phyloP scores from a whole-genome alignment of 1,140 invertebrate genomes.

The Wiebesia pumilae region DNA sequence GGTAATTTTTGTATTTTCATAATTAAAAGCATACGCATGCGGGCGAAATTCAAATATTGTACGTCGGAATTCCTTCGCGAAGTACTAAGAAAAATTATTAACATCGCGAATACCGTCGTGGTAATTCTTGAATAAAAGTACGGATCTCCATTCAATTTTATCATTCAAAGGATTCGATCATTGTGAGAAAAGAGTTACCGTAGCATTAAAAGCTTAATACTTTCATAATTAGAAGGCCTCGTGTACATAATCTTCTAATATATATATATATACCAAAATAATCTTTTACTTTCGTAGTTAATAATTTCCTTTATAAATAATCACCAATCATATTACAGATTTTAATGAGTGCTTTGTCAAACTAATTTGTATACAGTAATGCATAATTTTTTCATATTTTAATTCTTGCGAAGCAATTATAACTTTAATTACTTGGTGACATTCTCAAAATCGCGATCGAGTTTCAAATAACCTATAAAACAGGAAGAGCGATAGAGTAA shows the following conservation, averaged over 20 bases:
- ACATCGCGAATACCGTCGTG: not conserved
- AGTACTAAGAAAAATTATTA: not conserved
- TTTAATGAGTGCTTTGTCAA: constrained; percentile 14
- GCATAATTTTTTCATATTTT: not conserved
- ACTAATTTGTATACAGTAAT: not conserved
- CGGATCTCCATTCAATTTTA: not conserved
- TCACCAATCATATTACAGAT: not conserved
- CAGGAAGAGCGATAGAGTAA: not conserved
- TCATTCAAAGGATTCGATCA: not conserved
- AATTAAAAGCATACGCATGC: constrained; percentile 17
- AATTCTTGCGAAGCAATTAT: constrained; percentile 5
- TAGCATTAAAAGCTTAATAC: not conserved
- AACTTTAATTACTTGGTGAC: constrained; percentile 27
- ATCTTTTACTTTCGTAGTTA: not conserved
- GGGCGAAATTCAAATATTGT: not conserved
- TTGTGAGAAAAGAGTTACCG: not conserved
- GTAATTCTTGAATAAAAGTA: not conserved
- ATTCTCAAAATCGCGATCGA: not conserved
- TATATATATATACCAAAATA: not conserved
- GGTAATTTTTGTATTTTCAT: constrained; percentile 41
- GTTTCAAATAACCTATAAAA: not conserved
- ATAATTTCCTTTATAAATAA: constrained; percentile 7
- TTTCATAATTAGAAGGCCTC: not conserved
- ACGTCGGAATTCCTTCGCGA: not conserved
- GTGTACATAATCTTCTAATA: not conserved